phyloP scores from a whole-genome alignment of 37 sponge, comb jelly and placozoan genomes.

The Dysidea cf. avara region DNA sequence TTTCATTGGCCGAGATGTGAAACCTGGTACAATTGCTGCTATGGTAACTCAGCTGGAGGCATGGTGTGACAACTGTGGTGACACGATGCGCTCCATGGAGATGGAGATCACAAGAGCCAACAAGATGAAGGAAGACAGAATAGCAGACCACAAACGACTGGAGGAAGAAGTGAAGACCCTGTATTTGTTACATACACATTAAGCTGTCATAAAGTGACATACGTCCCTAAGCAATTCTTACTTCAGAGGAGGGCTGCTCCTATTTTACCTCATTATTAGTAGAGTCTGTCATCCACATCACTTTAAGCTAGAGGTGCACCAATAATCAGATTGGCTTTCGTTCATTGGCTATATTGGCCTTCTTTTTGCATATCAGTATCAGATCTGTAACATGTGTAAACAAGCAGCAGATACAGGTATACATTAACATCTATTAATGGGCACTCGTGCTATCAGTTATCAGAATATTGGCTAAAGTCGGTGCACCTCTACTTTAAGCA shows the following conservation, averaged over 20 bases:
- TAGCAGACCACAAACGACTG: slow-evolving; percentile 27
- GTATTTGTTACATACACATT: too few species aligned
- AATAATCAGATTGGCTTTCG: too few species aligned
- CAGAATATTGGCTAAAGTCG: too few species aligned
- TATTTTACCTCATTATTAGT: not conserved
- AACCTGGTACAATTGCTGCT: slow-evolving; percentile 26
- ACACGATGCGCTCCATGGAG: slow-evolving; percentile 51
- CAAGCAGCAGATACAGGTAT: too few species aligned
- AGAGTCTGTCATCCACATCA: too few species aligned
- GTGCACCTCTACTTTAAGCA: too few species aligned
- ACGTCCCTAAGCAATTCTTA: not conserved
- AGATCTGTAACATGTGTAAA: too few species aligned
- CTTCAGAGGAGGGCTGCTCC: not conserved
- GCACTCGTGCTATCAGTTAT: too few species aligned
- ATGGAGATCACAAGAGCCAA: slow-evolving; percentile 60
- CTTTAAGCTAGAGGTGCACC: too few species aligned
- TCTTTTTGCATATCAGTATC: too few species aligned
- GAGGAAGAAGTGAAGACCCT: slow-evolving; percentile 54
- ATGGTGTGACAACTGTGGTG: slow-evolving; percentile 74
- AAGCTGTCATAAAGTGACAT: not conserved
- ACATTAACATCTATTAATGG: too few species aligned
- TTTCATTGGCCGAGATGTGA: slow-evolving; percentile 84
- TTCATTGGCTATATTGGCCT: too few species aligned
- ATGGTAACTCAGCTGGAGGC: slow-evolving; percentile 66
- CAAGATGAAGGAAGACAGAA: slow-evolving; percentile 27